phyloP scores from a whole-genome alignment of 2,113 vertebrate species.

The Eupsittula cactorum region DNA sequence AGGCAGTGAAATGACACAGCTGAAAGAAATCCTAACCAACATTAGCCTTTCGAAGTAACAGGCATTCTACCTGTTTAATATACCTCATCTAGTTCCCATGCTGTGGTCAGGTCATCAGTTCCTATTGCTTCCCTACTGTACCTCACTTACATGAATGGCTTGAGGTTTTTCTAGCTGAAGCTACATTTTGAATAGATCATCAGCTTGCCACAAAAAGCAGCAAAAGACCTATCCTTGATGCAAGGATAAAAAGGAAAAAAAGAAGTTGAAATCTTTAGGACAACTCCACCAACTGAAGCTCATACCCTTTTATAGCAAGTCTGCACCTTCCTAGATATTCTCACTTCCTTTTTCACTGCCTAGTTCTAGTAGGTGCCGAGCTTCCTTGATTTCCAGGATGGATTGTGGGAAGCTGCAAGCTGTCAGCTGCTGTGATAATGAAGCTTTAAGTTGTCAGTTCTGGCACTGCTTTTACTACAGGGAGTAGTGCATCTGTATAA shows the following conservation, averaged over 20 bases:
- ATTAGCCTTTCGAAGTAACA: constrained; percentile 20
- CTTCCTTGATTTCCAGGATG: constrained; percentile 33
- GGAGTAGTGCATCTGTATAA: constrained; percentile 17
- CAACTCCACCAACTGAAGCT: background rate
- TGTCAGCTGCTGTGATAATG: constrained; percentile 59
- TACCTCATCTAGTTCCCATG: constrained; percentile 10
- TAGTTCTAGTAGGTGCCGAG: background rate
- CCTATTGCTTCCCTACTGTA: constrained; percentile 29
- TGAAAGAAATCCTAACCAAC: constrained; percentile 25
- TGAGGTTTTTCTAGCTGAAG: constrained; percentile 38
- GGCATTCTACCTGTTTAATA: constrained; percentile 6
- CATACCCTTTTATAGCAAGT: constrained; percentile 30
- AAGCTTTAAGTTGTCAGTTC: constrained; percentile 28
- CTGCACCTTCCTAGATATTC: constrained; percentile 36
- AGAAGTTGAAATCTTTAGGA: constrained; percentile 32
- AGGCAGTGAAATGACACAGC: constrained; percentile 18
- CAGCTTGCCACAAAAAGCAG: constrained; percentile 42
- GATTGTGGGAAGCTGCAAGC: constrained; percentile 51
- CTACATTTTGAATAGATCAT: constrained; percentile 45
- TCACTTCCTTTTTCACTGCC: background rate
- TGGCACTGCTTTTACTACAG: constrained; percentile 54
- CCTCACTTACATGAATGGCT: constrained; percentile 30
- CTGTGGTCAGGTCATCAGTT: constrained; percentile 40
- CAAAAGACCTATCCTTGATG: constrained; percentile 17
- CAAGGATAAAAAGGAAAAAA: constrained; percentile 35